Percentiles rank a stretch among this genome's conserved stretches.
Evolutionary conservation across 2,888 invertebrate genomes (phyloP).

Genomic region (Meghimatium bilineatum): DNA sequence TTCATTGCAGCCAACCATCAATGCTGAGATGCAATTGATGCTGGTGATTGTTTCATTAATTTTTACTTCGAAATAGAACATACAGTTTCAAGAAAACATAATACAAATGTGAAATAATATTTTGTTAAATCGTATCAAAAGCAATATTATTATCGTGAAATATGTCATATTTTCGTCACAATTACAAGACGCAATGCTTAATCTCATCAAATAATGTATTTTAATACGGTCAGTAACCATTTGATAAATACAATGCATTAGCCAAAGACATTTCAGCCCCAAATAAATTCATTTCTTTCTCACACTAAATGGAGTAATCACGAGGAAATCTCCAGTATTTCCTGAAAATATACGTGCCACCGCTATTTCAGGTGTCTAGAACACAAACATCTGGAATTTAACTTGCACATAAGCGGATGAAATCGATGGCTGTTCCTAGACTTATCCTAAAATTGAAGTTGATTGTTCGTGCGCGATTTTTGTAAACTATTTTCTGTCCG

Average conservation of each 20-base stretch:
- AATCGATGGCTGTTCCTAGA: neutral
- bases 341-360: neutral
- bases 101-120: no score
- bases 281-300: neutral
- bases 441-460: neutral
- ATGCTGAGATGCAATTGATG: no score
- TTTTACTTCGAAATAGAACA: no score
- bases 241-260: slow-evolving; percentile 2
- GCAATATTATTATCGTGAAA: no score
- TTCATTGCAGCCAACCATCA: no score
- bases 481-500: neutral
- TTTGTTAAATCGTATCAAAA: no score
- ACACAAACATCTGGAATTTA: neutral
- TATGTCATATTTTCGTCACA: neutral
- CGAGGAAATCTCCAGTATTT: neutral
- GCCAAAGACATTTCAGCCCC: neutral
- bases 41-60: no score
- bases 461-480: neutral
- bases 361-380: neutral
- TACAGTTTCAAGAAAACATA: no score
- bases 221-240: neutral
- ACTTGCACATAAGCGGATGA: neutral
- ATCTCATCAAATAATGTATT: neutral
- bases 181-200: neutral
- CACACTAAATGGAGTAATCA: neutral